Evolutionary conservation across 2,113 vertebrate genomes (phyloP), one percentile per base, ranked within the genome.

Genomic region (Tragulus kanchil): DNA sequence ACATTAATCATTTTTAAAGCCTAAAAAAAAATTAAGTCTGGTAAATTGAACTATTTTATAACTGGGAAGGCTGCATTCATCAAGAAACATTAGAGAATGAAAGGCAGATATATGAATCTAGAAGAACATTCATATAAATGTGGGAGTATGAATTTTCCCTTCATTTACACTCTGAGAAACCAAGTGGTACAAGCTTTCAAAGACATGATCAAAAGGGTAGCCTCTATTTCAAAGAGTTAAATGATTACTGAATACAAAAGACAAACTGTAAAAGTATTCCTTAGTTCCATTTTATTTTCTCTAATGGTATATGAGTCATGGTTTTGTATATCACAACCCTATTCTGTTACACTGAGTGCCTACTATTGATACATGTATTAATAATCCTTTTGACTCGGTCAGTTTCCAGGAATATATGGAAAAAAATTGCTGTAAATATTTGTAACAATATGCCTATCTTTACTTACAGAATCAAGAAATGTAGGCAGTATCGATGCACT

Each of bases 131-230:
- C 48, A 86, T 48, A 36, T 23, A 86, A 86, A 36, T 36, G 13
- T n/a, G 12, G 19, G 19, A 19, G 14, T 54, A 16, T 54, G n/a
- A 86, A 69, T 36, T 64, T 52, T 86, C 50, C 62, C 62, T 67
- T 95, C 82, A 79, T 96, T 85, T 78, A 93, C n/a, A 56, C 64
- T 17, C 79, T 75, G n/a, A 92, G 89, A 15, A 93, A 93, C 42
- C 91, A 93, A 90, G 91, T 97, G 10, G 5, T 62, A 56, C 67
- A 97, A 82, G 94, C 67, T 83, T 90, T 91, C 67, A 91, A 84
- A 78, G 91, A 84, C 45, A 69, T 83, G 45, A 65, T 83, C 58
- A 93, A 91, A 95, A 93, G 42, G 4, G 17, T 64, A n/a, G 58
- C 64, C 15, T 31, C 75, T n/a, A 26, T 87, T 58, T 82, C 65